phyloP scores from a whole-genome alignment of 1,140 invertebrate species.

The Xylocopa sonorina region DNA sequence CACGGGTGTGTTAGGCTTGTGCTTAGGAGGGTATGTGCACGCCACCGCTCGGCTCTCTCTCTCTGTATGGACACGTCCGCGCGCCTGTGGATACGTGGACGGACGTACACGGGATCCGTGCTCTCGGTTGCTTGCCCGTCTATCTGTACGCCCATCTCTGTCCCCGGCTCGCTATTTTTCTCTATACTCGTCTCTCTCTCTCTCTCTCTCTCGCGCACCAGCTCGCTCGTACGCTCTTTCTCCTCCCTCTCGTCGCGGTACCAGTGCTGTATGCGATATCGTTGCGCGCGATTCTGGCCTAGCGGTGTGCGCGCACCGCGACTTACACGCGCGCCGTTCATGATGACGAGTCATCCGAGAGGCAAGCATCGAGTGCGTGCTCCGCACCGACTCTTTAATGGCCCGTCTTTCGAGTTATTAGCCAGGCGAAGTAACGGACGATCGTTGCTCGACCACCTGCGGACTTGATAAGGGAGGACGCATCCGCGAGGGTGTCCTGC shows the following conservation, averaged over 20 bases:
- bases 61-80: slow-evolving; percentile 33
- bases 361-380: slow-evolving; percentile 1
- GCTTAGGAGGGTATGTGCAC: slow-evolving; percentile 70
- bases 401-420: slow-evolving; percentile 40
- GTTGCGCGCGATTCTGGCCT: slow-evolving; percentile 37
- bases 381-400: slow-evolving; percentile 27
- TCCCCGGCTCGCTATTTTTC: slow-evolving; percentile 13
- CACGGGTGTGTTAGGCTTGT: slow-evolving; percentile 69
- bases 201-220: slow-evolving; percentile 15
- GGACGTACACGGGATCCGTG: slow-evolving; percentile 51
- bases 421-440: slow-evolving; percentile 25
- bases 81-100: slow-evolving; percentile 31
- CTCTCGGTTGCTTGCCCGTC: slow-evolving; percentile 44
- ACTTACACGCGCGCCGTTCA: slow-evolving; percentile 16
- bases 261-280: slow-evolving; percentile 31
- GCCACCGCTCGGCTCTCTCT: slow-evolving; percentile 43
- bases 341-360: slow-evolving; percentile 45
- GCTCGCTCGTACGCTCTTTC: neutral
- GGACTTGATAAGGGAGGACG: slow-evolving; percentile 36
- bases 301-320: slow-evolving; percentile 8
- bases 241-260: neutral
- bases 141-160: slow-evolving; percentile 39
- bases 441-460: slow-evolving; percentile 37
- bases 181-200: neutral
- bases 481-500: neutral